Evolutionary conservation across 2,113 vertebrate genomes (phyloP).

Genomic region (Microtus montanus): DNA sequence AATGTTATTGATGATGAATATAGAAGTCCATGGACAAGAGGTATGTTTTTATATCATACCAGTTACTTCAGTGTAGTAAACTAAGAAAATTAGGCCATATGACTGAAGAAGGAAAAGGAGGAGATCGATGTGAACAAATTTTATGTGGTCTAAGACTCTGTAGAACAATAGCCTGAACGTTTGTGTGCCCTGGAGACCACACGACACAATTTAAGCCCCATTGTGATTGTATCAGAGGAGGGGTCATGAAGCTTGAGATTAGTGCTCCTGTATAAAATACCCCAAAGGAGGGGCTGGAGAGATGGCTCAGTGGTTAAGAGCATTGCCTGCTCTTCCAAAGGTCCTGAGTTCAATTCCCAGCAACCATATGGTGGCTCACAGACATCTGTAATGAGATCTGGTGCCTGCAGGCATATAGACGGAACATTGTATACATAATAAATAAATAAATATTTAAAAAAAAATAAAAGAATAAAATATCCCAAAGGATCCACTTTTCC

Average conservation of each 20-base stretch:
- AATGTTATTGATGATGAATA: conserved; percentile 82
- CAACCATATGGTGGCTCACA: too few relatives aligned
- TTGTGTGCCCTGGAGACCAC: background rate
- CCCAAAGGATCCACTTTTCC: background rate
- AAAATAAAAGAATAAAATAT: too few relatives aligned
- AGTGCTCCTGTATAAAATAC: background rate
- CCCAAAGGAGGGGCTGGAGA: too few relatives aligned
- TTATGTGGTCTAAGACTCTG: background rate
- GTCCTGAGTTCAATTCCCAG: too few relatives aligned
- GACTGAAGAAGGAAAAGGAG: background rate
- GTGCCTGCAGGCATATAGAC: too few relatives aligned
- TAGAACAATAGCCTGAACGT: background rate
- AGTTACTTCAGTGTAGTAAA: background rate
- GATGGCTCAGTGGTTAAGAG: too few relatives aligned
- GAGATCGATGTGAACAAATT: background rate
- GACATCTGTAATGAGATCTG: too few relatives aligned
- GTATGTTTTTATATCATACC: conserved; percentile 80
- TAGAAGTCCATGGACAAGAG: conserved; percentile 86
- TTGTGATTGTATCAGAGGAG: background rate
- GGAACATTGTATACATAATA: too few relatives aligned
- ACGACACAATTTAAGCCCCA: background rate
- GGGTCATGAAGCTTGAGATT: background rate
- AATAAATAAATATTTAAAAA: too few relatives aligned
- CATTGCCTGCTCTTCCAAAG: too few relatives aligned
- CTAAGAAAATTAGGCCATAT: background rate